Base-by-base conservation (phyloP, 2,888 invertebrate genomes). In the Harpalus rubripes region DNA sequence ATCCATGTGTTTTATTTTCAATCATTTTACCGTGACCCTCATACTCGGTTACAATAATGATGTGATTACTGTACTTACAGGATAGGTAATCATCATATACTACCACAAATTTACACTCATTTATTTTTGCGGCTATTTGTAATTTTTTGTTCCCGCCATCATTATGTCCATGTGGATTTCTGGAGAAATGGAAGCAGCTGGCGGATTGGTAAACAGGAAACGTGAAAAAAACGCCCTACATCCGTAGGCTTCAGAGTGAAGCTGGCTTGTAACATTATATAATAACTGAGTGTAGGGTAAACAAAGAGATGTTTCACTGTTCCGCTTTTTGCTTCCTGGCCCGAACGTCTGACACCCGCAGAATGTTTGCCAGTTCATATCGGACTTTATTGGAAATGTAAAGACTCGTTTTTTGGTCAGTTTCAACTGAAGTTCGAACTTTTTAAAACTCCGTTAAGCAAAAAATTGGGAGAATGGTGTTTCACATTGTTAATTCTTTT, bases 151-250 rank as follows among this genome's bases (percentile, higher is more conserved):
- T 52, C 32, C 10, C 44, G 8, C 44, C 44, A 52, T 52, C 44
- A 52, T 52, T 52, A 52, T 12, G 2, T 12, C 44, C 10, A 52
- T 12, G 44, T 52, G 44, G 44, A 52, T 52, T 52, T 52, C 44
- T 52, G 44, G 44, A 52, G 12, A 12, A 52, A 52, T 12, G 44
- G 44, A 12, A 52, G 22, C 63, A 63, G 63, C 63, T 22, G 16
- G n/a, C 8, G 72, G 39, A 72, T 72, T 41, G 26, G 72, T 72
- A 72, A 72, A 72, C 72, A 72, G 72, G 72, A 72, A 72, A 72
- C 72, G 72, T 39, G 16, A 32, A 72, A 72, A 72, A 72, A 72
- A 72, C 72, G 72, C 8, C 15, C 72, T 39, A 72, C 72, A 63
- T 63, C 63, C 63, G 63, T 63, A 63, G 63, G 63, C 63, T 8